Conservation (phyloP, 2,888 invertebrate species). For the Aspidiotus destructor region DNA sequence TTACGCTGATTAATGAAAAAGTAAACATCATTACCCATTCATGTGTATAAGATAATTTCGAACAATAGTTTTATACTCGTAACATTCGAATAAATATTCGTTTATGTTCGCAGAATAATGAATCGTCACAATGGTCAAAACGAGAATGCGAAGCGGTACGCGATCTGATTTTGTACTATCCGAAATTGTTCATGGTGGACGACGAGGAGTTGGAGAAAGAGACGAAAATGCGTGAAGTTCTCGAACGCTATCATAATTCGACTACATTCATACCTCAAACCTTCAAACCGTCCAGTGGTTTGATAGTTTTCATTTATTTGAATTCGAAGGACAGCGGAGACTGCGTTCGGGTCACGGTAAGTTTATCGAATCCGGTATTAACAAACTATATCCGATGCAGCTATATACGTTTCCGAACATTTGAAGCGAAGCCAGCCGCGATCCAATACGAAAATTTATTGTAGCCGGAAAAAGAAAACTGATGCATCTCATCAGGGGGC, state of each 20-base stretch:
- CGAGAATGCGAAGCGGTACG: slow-evolving; percentile 64
- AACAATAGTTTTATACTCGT: too few relatives aligned
- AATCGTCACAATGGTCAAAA: slow-evolving; percentile 47
- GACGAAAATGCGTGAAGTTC: slow-evolving; percentile 61
- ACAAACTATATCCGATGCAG: neutral
- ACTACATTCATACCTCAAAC: slow-evolving; percentile 46
- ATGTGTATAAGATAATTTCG: too few relatives aligned
- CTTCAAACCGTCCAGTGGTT: slow-evolving; percentile 60
- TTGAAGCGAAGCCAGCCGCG: too few relatives aligned
- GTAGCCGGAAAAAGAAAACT: too few relatives aligned
- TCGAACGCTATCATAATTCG: slow-evolving; percentile 51
- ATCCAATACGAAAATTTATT: too few relatives aligned
- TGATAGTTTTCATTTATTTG: slow-evolving; percentile 69
- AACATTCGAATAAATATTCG: too few relatives aligned
- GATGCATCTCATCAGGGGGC: too few relatives aligned
- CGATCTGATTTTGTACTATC: slow-evolving; percentile 65
- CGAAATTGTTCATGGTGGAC: slow-evolving; percentile 71
- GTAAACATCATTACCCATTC: too few relatives aligned
- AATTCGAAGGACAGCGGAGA: slow-evolving; percentile 52
- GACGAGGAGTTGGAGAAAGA: slow-evolving; percentile 63
- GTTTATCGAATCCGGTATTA: slow-evolving; percentile 27
- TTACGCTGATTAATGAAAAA: too few relatives aligned
- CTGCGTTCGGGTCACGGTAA: slow-evolving; percentile 53
- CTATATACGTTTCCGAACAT: too few relatives aligned
- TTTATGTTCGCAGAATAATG: slow-evolving; percentile 30